Evolutionary conservation across 2,113 vertebrate species (phyloP).

Genomic region (Vanacampus margaritifer): DNA sequence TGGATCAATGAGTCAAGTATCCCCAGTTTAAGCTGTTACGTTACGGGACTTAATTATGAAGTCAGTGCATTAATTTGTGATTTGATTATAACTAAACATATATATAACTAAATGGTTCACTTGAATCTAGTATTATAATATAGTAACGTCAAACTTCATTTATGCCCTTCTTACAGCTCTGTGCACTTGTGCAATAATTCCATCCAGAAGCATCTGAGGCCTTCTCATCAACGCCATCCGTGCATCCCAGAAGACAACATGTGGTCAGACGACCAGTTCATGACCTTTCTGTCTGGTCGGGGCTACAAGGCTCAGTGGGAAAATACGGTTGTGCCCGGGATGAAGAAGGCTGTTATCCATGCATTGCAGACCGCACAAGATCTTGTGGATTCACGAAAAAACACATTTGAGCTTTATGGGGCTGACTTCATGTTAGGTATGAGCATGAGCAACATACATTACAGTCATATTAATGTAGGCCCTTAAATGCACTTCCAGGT

Average conservation of each 20-base stretch:
- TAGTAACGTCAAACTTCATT: neutral
- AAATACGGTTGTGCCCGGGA: constrained; percentile 75
- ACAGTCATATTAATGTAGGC: too few species aligned
- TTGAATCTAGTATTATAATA: neutral
- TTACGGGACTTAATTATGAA: too few species aligned
- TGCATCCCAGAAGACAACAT: constrained; percentile 77
- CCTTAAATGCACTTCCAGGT: too few species aligned
- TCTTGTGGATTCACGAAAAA: constrained; percentile 75
- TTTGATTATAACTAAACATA: neutral
- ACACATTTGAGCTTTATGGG: constrained; percentile 88
- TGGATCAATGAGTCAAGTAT: too few species aligned
- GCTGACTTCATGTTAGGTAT: constrained; percentile 82
- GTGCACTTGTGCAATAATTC: constrained; percentile 90
- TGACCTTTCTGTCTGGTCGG: constrained; percentile 68
- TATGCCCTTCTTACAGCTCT: constrained; percentile 61
- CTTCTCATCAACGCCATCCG: constrained; percentile 57
- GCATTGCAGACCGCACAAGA: constrained; percentile 79
- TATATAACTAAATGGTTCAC: neutral
- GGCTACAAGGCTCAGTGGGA: constrained; percentile 73
- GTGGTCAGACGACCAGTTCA: constrained; percentile 84
- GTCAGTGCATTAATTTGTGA: too few species aligned
- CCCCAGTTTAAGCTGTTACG: too few species aligned
- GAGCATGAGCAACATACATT: neutral
- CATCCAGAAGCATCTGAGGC: constrained; percentile 78
- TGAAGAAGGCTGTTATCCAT: constrained; percentile 80